A percentile compares a stretch with the other conserved stretches of the same genome.
phyloP scores from a whole-genome alignment of 2,113 vertebrate species.

The Elanoides forficatus region DNA sequence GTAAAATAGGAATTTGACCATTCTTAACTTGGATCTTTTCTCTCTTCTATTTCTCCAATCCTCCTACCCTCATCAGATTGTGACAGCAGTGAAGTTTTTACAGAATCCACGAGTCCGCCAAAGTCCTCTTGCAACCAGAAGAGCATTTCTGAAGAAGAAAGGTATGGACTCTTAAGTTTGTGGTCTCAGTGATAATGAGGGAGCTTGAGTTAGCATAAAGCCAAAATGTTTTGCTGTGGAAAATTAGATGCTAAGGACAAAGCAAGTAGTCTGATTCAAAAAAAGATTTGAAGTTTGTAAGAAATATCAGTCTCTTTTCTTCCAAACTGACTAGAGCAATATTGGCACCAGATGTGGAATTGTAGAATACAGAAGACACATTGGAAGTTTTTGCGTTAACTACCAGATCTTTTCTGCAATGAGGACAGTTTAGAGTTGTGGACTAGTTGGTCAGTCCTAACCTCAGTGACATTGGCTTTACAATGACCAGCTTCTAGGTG shows the following conservation, averaged over 20 bases:
- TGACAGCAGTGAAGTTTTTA: slow-evolving; percentile 94
- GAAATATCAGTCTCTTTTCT: neutral
- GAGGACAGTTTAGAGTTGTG: neutral
- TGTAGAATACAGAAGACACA: neutral
- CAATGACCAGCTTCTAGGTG: slow-evolving; percentile 4
- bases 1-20: neutral
- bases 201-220: neutral
- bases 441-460: neutral
- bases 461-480: neutral
- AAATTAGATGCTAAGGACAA: neutral
- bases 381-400: neutral
- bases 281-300: neutral
- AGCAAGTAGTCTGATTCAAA: neutral
- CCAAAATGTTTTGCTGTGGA: neutral
- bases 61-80: slow-evolving; percentile 75
- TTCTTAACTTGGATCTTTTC: slow-evolving; percentile 2
- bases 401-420: neutral
- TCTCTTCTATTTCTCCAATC: slow-evolving; percentile 31
- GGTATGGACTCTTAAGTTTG: slow-evolving; percentile 72
- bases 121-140: slow-evolving; percentile 87
- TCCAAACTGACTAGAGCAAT: neutral
- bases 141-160: slow-evolving; percentile 96
- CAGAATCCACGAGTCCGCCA: slow-evolving; percentile 93
- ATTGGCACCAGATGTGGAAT: slow-evolving; percentile 25
- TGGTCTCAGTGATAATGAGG: neutral